Conservation (phyloP, 2,888 invertebrate species). For the Mesopsocus fuscifrons region DNA sequence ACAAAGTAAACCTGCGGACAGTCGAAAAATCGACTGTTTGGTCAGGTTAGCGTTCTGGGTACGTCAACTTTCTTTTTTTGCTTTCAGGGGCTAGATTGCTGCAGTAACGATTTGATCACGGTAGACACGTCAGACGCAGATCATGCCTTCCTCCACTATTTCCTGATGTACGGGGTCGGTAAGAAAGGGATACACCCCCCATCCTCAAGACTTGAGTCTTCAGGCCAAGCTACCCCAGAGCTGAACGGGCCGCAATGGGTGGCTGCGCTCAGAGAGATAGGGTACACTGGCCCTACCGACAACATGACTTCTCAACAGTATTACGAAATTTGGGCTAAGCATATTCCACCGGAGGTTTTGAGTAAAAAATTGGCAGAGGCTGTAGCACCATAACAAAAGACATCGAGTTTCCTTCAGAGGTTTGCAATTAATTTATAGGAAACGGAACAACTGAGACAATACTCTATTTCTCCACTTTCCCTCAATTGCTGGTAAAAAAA, state of each 20-base stretch:
- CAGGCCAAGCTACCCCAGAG: background rate
- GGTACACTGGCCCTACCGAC: background rate
- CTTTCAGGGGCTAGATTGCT: slow-evolving; percentile 1
- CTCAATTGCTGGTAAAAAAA: too few species aligned
- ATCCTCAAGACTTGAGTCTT: too few species aligned
- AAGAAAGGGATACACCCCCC: background rate
- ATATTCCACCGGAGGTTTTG: background rate
- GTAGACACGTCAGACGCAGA: background rate
- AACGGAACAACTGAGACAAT: too few species aligned
- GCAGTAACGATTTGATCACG: slow-evolving; percentile 1
- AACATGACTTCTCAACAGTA: background rate
- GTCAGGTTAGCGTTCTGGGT: too few species aligned
- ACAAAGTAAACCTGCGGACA: too few species aligned
- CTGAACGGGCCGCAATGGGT: background rate
- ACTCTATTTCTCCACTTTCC: too few species aligned
- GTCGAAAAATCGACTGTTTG: too few species aligned
- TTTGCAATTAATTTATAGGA: too few species aligned
- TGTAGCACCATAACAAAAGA: background rate
- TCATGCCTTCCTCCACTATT: background rate
- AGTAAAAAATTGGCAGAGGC: background rate
- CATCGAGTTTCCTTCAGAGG: too few species aligned
- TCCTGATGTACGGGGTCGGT: background rate
- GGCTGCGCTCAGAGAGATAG: background rate
- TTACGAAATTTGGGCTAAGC: slow-evolving; percentile 4
- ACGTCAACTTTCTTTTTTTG: too few species aligned